Evolutionary conservation across 2,888 invertebrate species (phyloP).

Genomic region (Miltochrista miniata): DNA sequence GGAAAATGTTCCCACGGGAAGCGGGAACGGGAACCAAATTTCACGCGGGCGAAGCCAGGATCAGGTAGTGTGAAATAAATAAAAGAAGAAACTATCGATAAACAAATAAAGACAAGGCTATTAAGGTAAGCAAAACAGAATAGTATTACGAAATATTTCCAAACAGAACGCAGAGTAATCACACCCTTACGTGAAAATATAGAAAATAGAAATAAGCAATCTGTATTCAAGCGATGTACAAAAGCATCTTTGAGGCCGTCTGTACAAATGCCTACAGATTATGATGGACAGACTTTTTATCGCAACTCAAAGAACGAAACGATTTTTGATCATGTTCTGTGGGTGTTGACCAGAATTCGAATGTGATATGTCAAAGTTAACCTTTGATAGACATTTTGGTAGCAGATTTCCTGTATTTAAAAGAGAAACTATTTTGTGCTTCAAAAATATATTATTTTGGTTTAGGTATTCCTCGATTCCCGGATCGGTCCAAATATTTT

Average conservation of each 20-base stretch:
- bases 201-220: constrained; percentile 38
- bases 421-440: not conserved
- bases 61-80: too few species aligned
- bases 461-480: not conserved
- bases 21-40: too few species aligned
- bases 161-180: too few species aligned
- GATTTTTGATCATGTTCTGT: constrained; percentile 35
- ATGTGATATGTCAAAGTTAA: constrained; percentile 33
- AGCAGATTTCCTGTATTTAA: not conserved
- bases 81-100: too few species aligned
- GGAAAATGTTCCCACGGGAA: too few species aligned
- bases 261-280: constrained; percentile 52
- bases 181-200: constrained; percentile 24
- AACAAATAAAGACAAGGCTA: too few species aligned
- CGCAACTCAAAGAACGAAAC: constrained; percentile 38
- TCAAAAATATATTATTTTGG: not conserved
- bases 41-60: too few species aligned
- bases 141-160: constrained; percentile 2
- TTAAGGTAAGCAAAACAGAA: too few species aligned
- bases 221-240: constrained; percentile 37
- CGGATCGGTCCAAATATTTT: too few species aligned
- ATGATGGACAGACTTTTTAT: constrained; percentile 50
- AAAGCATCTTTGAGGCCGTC: constrained; percentile 38
- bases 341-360: constrained; percentile 25
- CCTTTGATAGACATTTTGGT: constrained; percentile 7